Evolutionary conservation across 2,888 invertebrate species (phyloP).

Genomic region (Dasypogon diadema): DNA sequence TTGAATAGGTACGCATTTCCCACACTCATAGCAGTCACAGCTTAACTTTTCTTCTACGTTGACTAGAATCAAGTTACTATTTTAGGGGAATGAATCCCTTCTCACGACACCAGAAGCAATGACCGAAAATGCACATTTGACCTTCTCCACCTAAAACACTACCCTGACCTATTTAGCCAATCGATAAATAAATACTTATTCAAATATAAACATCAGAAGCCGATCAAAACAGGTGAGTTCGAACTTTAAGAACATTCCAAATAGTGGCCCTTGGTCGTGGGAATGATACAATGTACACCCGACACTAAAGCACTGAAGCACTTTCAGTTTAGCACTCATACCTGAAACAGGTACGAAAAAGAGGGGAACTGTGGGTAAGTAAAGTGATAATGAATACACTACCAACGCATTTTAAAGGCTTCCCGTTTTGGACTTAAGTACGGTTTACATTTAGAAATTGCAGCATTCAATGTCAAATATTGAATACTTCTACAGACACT

Average conservation of each 20-base stretch:
- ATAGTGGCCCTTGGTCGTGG: conserved; percentile 5
- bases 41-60: too few species aligned
- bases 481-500: not conserved
- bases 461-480: conserved; percentile 35
- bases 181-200: conserved; percentile 40
- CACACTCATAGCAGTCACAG: too few species aligned
- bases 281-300: not conserved
- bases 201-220: conserved; percentile 4
- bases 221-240: not conserved
- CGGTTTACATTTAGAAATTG: conserved; percentile 34
- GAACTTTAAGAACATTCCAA: not conserved
- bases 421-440: conserved; percentile 7
- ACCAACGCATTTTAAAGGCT: conserved; percentile 1
- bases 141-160: not conserved
- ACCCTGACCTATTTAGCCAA: conserved; percentile 42
- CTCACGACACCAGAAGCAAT: conserved; percentile 13
- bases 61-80: too few species aligned
- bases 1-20: too few species aligned
- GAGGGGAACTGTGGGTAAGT: not conserved
- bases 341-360: not conserved
- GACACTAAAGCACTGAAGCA: conserved; percentile 6
- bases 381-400: conserved; percentile 39
- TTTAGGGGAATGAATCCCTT: not conserved
- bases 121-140: conserved; percentile 31
- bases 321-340: not conserved